phyloP scores from a whole-genome alignment of 2,888 invertebrate species.

The Panopea generosa region DNA sequence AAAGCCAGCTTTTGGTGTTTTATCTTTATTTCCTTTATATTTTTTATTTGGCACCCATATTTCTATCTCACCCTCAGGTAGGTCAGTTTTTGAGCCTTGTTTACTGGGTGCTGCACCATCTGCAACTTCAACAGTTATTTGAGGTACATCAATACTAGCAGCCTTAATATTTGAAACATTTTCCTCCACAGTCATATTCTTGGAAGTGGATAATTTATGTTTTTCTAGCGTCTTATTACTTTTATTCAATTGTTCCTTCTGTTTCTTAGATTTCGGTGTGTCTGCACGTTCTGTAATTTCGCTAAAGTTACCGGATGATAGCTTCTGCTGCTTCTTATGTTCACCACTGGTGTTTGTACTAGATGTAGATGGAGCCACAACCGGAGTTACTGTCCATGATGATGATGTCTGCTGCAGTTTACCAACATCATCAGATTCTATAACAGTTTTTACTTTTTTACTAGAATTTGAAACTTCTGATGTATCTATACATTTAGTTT shows the following conservation, averaged over 20 bases:
- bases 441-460: constrained; percentile 6
- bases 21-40: constrained; percentile 50
- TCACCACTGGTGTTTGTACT: too few species aligned
- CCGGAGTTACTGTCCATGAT: not conserved
- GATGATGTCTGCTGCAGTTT: not conserved
- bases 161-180: not conserved
- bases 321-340: too few species aligned
- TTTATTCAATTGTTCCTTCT: too few species aligned
- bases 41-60: constrained; percentile 72
- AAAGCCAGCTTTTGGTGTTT: constrained; percentile 46
- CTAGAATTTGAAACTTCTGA: not conserved
- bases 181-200: too few species aligned
- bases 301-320: too few species aligned
- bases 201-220: too few species aligned
- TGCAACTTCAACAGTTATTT: constrained; percentile 7
- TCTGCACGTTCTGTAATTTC: too few species aligned
- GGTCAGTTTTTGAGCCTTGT: not conserved
- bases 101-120: constrained; percentile 8
- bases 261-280: too few species aligned
- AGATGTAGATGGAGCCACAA: not conserved
- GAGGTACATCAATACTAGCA: not conserved
- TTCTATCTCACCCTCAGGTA: constrained; percentile 62
- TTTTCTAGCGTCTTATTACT: too few species aligned
- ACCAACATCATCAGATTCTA: not conserved
- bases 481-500: not conserved